Evolutionary conservation across 2,888 invertebrate species (phyloP).

Genomic region (Apotomis betuletana): DNA sequence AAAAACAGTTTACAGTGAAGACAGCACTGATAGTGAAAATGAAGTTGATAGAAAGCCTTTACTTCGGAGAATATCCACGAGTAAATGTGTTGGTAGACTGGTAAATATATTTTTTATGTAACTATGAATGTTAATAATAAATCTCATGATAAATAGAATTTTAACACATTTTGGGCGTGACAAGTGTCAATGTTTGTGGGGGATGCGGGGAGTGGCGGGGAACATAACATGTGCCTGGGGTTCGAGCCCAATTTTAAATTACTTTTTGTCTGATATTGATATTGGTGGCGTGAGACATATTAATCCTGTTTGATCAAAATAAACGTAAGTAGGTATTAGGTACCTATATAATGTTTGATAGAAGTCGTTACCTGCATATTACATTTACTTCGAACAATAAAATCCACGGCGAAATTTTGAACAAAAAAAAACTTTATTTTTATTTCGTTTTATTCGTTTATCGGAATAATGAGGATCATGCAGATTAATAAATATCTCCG

Average conservation of each 20-base stretch:
- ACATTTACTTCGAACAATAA: too few relatives aligned
- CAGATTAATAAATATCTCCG: too few relatives aligned
- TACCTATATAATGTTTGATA: too few relatives aligned
- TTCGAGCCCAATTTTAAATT: not conserved
- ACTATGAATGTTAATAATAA: not conserved
- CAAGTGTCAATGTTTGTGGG: conserved; percentile 30
- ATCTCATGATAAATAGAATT: conserved; percentile 8
- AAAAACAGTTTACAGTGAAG: conserved; percentile 69
- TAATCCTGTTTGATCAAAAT: too few relatives aligned
- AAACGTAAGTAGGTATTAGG: too few relatives aligned
- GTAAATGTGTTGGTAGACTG: conserved; percentile 91
- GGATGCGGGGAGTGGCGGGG: conserved; percentile 20
- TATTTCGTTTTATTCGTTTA: too few relatives aligned
- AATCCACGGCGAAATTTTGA: too few relatives aligned
- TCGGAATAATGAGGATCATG: too few relatives aligned
- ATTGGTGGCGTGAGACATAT: too few relatives aligned
- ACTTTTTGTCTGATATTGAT: not conserved
- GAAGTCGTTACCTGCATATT: too few relatives aligned
- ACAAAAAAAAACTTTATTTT: too few relatives aligned
- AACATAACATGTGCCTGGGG: conserved; percentile 25
- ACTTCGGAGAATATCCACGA: conserved; percentile 91
- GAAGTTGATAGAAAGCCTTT: conserved; percentile 91
- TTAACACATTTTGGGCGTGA: conserved; percentile 27
- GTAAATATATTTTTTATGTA: conserved; percentile 81
- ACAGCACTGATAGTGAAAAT: conserved; percentile 90